Evolutionary conservation across 2,797 vertebrate species (phyloP).

Genomic region (Myripristis jacobus): DNA sequence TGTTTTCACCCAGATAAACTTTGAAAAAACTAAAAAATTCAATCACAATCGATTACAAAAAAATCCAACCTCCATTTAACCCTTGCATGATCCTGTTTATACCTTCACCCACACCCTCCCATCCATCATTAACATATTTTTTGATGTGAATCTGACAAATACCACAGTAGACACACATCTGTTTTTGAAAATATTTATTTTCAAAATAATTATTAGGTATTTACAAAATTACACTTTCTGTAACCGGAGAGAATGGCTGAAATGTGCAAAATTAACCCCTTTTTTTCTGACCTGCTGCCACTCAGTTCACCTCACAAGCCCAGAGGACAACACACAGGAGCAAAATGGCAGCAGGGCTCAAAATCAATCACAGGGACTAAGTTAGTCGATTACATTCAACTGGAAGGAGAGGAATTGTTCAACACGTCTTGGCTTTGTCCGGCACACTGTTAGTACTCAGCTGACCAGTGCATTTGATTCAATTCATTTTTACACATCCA

Average conservation of each 20-base stretch:
- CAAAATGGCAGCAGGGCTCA: too few relatives aligned
- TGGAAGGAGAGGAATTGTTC: neutral
- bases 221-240: constrained; percentile 61
- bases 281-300: constrained; percentile 10
- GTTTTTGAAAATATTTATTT: constrained; percentile 73
- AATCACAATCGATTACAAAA: too few relatives aligned
- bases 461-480: constrained; percentile 11
- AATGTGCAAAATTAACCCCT: constrained; percentile 57
- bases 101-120: too few relatives aligned
- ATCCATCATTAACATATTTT: too few relatives aligned
- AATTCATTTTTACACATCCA: neutral
- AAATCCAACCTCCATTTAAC: too few relatives aligned
- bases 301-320: neutral
- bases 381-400: constrained; percentile 7
- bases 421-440: constrained; percentile 19
- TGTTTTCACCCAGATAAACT: too few relatives aligned
- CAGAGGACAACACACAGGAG: neutral
- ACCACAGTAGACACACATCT: neutral
- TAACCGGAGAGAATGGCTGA: constrained; percentile 9
- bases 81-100: too few relatives aligned
- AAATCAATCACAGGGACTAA: constrained; percentile 4
- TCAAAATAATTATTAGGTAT: constrained; percentile 77
- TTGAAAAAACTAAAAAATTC: too few relatives aligned
- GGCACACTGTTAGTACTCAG: constrained; percentile 2
- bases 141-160: too few relatives aligned